Conservation (phyloP, 2,113 vertebrate species). For the Bubalus kerabau region DNA sequence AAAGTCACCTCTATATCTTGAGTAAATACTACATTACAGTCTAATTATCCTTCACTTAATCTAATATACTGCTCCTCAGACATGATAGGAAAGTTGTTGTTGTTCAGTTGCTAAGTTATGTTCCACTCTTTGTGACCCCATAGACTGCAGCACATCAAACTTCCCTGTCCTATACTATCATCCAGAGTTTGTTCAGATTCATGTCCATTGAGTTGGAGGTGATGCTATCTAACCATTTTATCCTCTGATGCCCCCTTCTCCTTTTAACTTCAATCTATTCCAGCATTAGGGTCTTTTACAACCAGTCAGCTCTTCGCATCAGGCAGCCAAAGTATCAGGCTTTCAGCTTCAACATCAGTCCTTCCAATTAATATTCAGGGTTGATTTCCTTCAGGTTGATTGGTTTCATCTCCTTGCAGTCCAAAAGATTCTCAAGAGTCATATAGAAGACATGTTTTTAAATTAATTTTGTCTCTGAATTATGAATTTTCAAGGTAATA, state of each 20-base stretch:
- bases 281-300: neutral
- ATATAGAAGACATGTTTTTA: neutral
- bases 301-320: neutral
- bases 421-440: neutral
- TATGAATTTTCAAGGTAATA: constrained; percentile 55
- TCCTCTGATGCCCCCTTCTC: neutral
- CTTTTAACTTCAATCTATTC: neutral
- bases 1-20: neutral
- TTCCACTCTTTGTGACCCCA: neutral
- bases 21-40: constrained; percentile 26
- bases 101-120: neutral
- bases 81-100: neutral
- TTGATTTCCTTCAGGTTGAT: neutral
- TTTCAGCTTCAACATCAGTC: neutral
- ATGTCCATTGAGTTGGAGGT: neutral
- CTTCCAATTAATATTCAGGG: neutral
- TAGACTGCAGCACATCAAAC: neutral
- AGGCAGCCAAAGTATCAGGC: neutral
- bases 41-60: constrained; percentile 27
- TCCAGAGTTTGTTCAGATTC: neutral
- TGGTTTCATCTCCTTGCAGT: neutral
- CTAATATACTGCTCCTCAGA: neutral
- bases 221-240: neutral
- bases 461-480: constrained; percentile 42
- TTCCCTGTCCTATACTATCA: neutral